phyloP scores from a whole-genome alignment of 1,140 invertebrate species.

The Penaeus japonicus region DNA sequence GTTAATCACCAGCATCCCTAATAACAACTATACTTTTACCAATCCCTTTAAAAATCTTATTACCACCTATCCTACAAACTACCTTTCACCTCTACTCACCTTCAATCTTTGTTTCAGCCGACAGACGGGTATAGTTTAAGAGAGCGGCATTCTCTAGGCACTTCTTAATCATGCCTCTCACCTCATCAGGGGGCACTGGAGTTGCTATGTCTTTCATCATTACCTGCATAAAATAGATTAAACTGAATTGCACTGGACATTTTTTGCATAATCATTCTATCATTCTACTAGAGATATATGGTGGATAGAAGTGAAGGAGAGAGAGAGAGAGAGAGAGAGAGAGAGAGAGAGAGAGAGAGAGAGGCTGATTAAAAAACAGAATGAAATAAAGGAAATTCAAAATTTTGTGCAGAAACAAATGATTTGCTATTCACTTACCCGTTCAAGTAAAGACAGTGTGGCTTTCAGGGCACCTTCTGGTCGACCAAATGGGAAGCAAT shows the following conservation, averaged over 20 bases:
- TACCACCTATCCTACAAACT: too few relatives aligned
- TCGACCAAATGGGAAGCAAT: slow-evolving; percentile 97
- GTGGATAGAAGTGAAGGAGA: too few relatives aligned
- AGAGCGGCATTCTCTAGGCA: slow-evolving; percentile 97
- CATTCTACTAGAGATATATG: too few relatives aligned
- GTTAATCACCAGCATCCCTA: too few relatives aligned
- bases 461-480: slow-evolving; percentile 97
- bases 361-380: not conserved
- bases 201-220: slow-evolving; percentile 99
- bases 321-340: too few relatives aligned
- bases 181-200: slow-evolving; percentile 96
- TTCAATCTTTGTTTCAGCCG: slow-evolving; percentile 97
- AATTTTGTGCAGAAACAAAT: too few relatives aligned
- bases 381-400: not conserved
- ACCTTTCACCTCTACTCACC: slow-evolving; percentile 72
- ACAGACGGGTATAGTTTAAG: slow-evolving; percentile 95
- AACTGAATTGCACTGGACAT: too few relatives aligned
- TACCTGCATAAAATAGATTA: slow-evolving; percentile 68
- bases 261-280: too few relatives aligned
- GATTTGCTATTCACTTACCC: slow-evolving; percentile 69
- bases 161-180: slow-evolving; percentile 93
- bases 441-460: slow-evolving; percentile 92
- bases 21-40: too few relatives aligned
- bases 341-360: too few relatives aligned
- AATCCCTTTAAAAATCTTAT: too few relatives aligned